Evolutionary conservation across 2,888 invertebrate genomes (phyloP).

Genomic region (Acleris sparsana): DNA sequence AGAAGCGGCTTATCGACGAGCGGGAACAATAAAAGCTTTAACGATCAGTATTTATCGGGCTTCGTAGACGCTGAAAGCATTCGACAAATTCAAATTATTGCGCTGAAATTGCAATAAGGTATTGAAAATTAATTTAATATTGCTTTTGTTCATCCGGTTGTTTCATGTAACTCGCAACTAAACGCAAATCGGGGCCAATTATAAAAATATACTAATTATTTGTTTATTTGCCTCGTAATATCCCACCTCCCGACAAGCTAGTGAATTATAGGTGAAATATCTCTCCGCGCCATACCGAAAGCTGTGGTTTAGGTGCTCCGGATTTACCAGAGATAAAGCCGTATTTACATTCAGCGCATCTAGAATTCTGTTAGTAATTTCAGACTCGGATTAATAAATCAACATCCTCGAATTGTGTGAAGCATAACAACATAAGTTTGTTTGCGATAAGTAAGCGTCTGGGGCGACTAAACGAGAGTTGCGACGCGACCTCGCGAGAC

Average conservation of each 20-base stretch:
- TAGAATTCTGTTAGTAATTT: slow-evolving; percentile 31
- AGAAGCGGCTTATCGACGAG: slow-evolving; percentile 18
- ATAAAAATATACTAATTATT: slow-evolving; percentile 2
- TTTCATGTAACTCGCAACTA: not conserved
- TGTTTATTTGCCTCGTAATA: not conserved
- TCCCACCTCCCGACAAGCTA: not conserved
- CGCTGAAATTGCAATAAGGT: slow-evolving; percentile 8
- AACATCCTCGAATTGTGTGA: slow-evolving; percentile 36
- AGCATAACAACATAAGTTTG: slow-evolving; percentile 36
- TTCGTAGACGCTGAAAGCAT: slow-evolving; percentile 9
- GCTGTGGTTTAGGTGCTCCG: slow-evolving; percentile 13
- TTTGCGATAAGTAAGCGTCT: slow-evolving; percentile 33
- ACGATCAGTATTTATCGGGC: slow-evolving; percentile 31
- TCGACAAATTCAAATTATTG: slow-evolving; percentile 7
- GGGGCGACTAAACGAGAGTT: slow-evolving; percentile 32
- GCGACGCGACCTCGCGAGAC: slow-evolving; percentile 30
- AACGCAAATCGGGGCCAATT: not conserved
- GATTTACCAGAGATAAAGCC: slow-evolving; percentile 7
- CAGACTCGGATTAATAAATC: slow-evolving; percentile 33
- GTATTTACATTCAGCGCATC: slow-evolving; percentile 29
- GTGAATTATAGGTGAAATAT: slow-evolving; percentile 4
- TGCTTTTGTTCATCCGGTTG: slow-evolving; percentile 12
- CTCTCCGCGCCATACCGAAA: slow-evolving; percentile 7
- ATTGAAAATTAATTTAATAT: slow-evolving; percentile 16
- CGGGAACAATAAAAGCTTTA: slow-evolving; percentile 25